Percentiles rank a stretch among this genome's conserved stretches.
These are phyloP conservation scores for Lasioglossum zephyrum DNA, from an alignment of 2,888 invertebrate genomes.

Conservation along the genomic window DNA sequence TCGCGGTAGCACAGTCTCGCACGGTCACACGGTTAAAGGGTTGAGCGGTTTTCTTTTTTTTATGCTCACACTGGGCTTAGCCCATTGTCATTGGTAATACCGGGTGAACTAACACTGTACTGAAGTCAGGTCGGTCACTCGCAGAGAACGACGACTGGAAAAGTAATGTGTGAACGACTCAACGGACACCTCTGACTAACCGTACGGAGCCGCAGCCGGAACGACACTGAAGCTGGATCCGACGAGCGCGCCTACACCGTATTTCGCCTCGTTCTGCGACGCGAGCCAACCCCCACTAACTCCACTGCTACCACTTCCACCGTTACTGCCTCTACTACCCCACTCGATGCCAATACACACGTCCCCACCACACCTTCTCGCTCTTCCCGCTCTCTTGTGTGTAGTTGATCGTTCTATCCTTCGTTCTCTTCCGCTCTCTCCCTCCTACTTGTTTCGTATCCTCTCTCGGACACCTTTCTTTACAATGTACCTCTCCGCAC, in stretches of 20 bases:
- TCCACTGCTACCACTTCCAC: conserved; percentile 33
- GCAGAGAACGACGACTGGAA: background rate
- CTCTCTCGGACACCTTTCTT: conserved; percentile 45
- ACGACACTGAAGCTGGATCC: conserved; percentile 80
- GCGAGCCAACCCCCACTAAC: conserved; percentile 62
- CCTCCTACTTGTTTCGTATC: background rate
- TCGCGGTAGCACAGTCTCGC: background rate
- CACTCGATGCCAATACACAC: conserved; percentile 45
- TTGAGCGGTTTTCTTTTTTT: background rate
- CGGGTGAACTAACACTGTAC: background rate
- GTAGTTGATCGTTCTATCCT: background rate
- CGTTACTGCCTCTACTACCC: conserved; percentile 54
- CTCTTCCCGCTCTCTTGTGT: background rate
- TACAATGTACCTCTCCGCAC: conserved; percentile 51
- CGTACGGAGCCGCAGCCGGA: conserved; percentile 79
- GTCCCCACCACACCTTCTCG: conserved; percentile 39
- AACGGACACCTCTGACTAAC: conserved; percentile 57
- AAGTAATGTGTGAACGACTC: background rate
- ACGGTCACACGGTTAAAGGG: background rate
- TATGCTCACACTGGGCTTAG: conserved; percentile 31
- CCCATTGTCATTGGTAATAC: conserved; percentile 58
- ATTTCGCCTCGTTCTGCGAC: conserved; percentile 74
- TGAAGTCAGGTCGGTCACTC: background rate
- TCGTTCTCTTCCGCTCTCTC: background rate
- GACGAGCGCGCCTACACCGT: conserved; percentile 79